Evolutionary conservation across 2,888 invertebrate genomes (phyloP), one percentile per base, ranked within the genome.

Genomic region (Spodoptera picta): DNA sequence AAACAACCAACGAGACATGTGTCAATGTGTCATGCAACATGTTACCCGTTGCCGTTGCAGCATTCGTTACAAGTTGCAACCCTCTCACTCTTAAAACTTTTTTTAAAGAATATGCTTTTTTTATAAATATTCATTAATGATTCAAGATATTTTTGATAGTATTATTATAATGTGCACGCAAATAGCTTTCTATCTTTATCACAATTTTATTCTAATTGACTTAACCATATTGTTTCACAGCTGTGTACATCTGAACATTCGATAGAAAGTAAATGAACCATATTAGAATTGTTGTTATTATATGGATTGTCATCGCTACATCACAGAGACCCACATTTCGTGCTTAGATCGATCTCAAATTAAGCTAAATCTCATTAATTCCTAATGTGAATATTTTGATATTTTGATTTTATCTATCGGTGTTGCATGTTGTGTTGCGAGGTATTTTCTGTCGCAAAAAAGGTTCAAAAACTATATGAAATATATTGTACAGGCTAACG

Each of bases 361-460:
- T 11, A 53, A 60, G 60, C 56, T 54, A 47, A 61, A 44, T 7
- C 10, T 60, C 53, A 72, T 67, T 48, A 49, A 55, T 56, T 51
- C 60, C 45, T 7, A 11, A 57, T 62, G 41, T 58, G 43, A 63
- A 65, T 66, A 60, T 61, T 63, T 69, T 51, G 51, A 65, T 45
- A 53, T 68, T 36, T 60, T 65, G 36, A 60, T 55, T 76, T 64
- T 66, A 59, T 66, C 50, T 68, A 68, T 71, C 44, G 52, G 57
- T 82, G 79, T 75, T 82, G 81, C 81, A 82, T 80, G 81, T 66
- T 65, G 66, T 58, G 64, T 64, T 51, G 63, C 11, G 51, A 52
- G 56, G 65, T 73, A 71, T 64, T 71, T 76, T 77, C 65, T 73
- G 73, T 65, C 60, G 14, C 44, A 42, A 14, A 4, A 23, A 23